phyloP scores from a whole-genome alignment of 2,113 vertebrate species.

The Syngnathoides biaculeatus region DNA sequence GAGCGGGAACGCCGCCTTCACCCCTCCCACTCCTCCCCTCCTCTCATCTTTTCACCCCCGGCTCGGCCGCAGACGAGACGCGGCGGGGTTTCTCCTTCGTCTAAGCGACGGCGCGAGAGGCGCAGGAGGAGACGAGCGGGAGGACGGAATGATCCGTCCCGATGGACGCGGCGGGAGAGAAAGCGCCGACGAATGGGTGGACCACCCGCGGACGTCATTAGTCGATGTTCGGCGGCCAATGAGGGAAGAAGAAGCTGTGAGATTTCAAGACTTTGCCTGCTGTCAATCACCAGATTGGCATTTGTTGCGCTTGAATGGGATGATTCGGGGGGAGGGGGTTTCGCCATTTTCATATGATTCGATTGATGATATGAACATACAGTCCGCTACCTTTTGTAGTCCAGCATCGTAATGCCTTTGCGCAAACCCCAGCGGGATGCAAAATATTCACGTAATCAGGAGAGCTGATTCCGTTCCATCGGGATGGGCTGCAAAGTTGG shows the following conservation, averaged over 20 bases:
- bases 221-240: slow-evolving; percentile 30
- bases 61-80: slow-evolving; percentile 52
- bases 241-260: background rate
- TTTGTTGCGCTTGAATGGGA: background rate
- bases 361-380: too few relatives aligned
- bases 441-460: too few relatives aligned
- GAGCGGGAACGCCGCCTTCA: slow-evolving; percentile 35
- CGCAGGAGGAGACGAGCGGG: slow-evolving; percentile 41
- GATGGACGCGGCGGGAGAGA: slow-evolving; percentile 67
- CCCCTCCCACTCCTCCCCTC: slow-evolving; percentile 28
- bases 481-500: too few relatives aligned
- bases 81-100: slow-evolving; percentile 71
- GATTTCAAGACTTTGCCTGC: background rate
- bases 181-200: slow-evolving; percentile 72
- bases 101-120: slow-evolving; percentile 57
- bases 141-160: slow-evolving; percentile 68
- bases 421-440: too few relatives aligned
- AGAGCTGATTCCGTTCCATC: background rate
- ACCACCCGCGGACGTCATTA: too few relatives aligned
- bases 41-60: slow-evolving; percentile 63
- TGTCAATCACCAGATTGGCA: background rate
- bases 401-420: too few relatives aligned
- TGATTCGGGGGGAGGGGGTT: background rate
- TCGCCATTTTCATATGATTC: background rate
- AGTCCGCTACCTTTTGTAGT: too few relatives aligned